Base-by-base conservation (phyloP, 2,797 vertebrate species). In the Paratrypauchen microcephalus region DNA sequence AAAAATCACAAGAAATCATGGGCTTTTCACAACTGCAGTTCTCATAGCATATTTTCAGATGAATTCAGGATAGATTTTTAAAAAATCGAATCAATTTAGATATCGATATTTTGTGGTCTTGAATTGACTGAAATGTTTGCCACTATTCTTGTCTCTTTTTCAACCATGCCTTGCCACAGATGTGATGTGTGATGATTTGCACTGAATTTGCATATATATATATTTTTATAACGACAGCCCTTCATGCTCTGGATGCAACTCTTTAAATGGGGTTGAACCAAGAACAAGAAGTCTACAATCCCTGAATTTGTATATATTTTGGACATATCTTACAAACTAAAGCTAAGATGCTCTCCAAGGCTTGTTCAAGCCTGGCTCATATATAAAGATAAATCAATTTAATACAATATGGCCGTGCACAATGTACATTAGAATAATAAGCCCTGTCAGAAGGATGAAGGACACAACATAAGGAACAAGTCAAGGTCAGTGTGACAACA, bases 401-500 rank as follows among this genome's bases (percentile, higher is more conserved):
- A 72, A 76, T 52, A 67, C 71, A 65, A 61, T n/a, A 76, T 45
- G 54, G 54, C 19, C 57, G 47, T 68, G 24, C 21, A 8, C 54
- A 77, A 69, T 75, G 63, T 58, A 68, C 66, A 80, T 66, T 55
- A 57, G 78, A 81, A 82, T 78, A 79, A 77, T 74, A 23, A 67
- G 74, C 66, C 70, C 70, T 70, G 68, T 77, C 67, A 78, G 79
- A 73, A n/a, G 50, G 69, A n/a, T 21, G 71, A 75, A 58, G 30
- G 65, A 87, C 73, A 62, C 16, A 39, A 66, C 21, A 32, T 24
- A 72, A 47, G 67, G 48, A 8, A 74, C 52, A 69, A 73, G 69
- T 28, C 83, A 80, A 86, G 78, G 83, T 79, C 84, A 74, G 65
- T 66, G 64, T 76, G 65, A 67, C 70, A 73, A 66, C 71, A 69